Percentiles rank a stretch among this genome's conserved stretches.
These are phyloP conservation scores for Chrysolina americana DNA, from an alignment of 2,888 invertebrate species.

Conservation along the genomic window DNA sequence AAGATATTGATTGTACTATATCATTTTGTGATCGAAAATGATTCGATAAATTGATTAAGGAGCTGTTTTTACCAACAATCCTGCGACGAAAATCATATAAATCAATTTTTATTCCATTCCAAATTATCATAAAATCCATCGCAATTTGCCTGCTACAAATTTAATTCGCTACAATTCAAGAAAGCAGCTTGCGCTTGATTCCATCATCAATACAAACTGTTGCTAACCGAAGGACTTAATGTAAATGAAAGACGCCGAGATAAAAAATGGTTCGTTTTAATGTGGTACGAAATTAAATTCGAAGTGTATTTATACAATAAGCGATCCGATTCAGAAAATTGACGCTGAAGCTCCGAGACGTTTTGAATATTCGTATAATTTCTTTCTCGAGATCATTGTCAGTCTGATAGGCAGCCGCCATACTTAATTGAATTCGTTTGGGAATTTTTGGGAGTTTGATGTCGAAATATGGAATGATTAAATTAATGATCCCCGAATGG, in stretches of 20 bases:
- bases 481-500: background rate
- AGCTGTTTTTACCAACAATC: no score
- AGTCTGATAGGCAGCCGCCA: slow-evolving; percentile 10
- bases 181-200: background rate
- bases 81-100: background rate
- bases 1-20: no score
- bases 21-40: no score
- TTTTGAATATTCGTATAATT: slow-evolving; percentile 9
- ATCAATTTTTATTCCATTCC: background rate
- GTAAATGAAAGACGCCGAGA: slow-evolving; percentile 9
- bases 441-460: background rate
- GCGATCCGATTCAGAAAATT: slow-evolving; percentile 14
- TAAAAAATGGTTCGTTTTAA: slow-evolving; percentile 4
- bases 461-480: slow-evolving; percentile 2
- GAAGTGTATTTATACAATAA: slow-evolving; percentile 16
- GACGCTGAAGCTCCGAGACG: background rate
- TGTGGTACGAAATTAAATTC: slow-evolving; percentile 9
- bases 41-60: no score
- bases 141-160: background rate
- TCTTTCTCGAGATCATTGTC: slow-evolving; percentile 3
- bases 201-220: slow-evolving; percentile 3
- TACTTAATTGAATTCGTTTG: background rate
- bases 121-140: background rate
- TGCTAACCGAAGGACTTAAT: slow-evolving; percentile 17
- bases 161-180: background rate